Evolutionary conservation across 2,113 vertebrate genomes (phyloP), one percentile per base, ranked within the genome.

Genomic region (Furnarius figulus): DNA sequence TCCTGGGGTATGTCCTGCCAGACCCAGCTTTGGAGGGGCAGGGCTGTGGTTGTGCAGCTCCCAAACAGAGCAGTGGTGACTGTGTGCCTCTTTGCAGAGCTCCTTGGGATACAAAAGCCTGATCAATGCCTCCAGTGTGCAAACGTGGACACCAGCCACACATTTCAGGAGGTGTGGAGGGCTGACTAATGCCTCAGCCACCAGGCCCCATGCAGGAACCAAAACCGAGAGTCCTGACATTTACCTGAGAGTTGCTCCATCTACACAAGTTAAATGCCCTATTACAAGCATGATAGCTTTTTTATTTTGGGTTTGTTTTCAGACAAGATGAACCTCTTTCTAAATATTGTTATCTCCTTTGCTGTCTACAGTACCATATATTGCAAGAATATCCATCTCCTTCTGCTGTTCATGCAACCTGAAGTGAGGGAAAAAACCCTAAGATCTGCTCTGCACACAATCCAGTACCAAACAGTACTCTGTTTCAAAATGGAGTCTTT

Each of bases 1-100:
- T 1, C 33, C 49, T 52, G 49, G 47, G 59, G 2, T 5, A 11
- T 2, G 8, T 33, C 21, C 75, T 81, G 55, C 63, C 90, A 50
- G 50, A 18, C 20, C 20, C 28, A 33, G 85, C 58, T 56, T 13
- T 33, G 61, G 40, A 66, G 55, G 10, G 4, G 33, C 31, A 27
- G 14, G 33, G 68, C 42, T 31, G 3, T 5, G 39, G 25, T 35
- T 22, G 65, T 35, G 44, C 89, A 86, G 40, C 55, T 44, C 58
- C 62, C 35, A 42, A 65, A 53, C 0, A 0, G 8, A 89, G 65
- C 2, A 0, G 84, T 11, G 6, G 47, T 1, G 0, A 40, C 47
- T 0, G 0, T 3, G 9, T 11, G n/a, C 28, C 71, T 33, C 63
- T 73, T 28, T 52, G 46, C 63, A 94, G 31, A 73, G 44, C 44